A percentile compares a stretch with the other conserved stretches of the same genome.
These are phyloP conservation scores for Papilio helenus DNA, from an alignment of 1,140 invertebrate genomes.

Conservation along the genomic window DNA sequence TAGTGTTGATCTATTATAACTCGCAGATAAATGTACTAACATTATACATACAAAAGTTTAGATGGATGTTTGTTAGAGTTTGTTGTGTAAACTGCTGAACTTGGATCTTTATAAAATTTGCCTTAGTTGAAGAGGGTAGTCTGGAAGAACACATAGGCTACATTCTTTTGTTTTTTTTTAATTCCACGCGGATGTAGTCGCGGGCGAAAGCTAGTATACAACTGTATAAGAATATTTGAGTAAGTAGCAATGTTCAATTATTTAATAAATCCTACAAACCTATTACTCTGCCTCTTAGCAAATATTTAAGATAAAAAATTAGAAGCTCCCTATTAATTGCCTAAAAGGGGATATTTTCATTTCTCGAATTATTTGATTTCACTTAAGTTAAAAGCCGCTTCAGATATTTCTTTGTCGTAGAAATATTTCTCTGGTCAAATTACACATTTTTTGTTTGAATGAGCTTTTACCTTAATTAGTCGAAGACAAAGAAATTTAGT, in stretches of 20 bases:
- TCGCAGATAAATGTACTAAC: neutral
- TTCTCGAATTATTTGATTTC: constrained; percentile 24
- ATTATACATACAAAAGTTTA: too few species aligned
- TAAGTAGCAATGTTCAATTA: too few species aligned
- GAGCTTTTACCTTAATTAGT: constrained; percentile 16
- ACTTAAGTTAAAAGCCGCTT: constrained; percentile 24
- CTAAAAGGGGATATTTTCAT: constrained; percentile 12
- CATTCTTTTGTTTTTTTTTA: too few species aligned
- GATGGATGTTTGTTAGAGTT: too few species aligned
- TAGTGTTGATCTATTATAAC: neutral
- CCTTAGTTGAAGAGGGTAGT: too few species aligned
- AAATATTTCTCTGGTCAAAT: constrained; percentile 17
- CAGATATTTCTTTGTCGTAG: constrained; percentile 3
- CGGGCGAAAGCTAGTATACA: too few species aligned
- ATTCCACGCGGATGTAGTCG: too few species aligned
- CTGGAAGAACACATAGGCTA: too few species aligned
- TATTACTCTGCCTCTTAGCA: neutral
- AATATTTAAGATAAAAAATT: neutral
- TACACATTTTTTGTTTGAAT: neutral
- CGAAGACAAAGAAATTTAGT: constrained; percentile 9
- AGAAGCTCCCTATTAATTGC: neutral
- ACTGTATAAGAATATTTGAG: too few species aligned
- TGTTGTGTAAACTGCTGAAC: too few species aligned
- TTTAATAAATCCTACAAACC: neutral
- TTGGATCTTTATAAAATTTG: too few species aligned